Percentiles rank a stretch among this genome's conserved stretches.
These are phyloP conservation scores for Antitype chi DNA, from an alignment of 2,888 invertebrate genomes.

Conservation along the genomic window DNA sequence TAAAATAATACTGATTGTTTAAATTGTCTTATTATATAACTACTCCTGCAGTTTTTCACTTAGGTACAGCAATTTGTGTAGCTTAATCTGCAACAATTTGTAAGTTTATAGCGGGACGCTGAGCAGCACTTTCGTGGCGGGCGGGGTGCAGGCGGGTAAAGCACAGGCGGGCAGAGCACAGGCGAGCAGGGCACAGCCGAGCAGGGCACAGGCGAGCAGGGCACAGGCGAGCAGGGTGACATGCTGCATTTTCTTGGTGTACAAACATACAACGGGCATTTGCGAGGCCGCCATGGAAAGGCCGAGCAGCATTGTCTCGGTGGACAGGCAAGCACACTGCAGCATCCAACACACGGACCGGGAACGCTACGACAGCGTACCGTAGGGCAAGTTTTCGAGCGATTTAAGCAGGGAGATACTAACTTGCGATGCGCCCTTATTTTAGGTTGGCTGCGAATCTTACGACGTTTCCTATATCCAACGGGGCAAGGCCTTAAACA, in stretches of 20 bases:
- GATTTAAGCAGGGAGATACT: constrained; percentile 83
- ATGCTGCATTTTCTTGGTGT: constrained; percentile 65
- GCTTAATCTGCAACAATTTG: constrained; percentile 65
- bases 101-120: constrained; percentile 55
- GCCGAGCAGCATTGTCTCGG: constrained; percentile 74
- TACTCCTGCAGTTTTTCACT: constrained; percentile 34
- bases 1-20: constrained; percentile 30
- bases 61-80: constrained; percentile 66
- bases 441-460: constrained; percentile 77
- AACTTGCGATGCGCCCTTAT: constrained; percentile 78
- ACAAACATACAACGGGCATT: constrained; percentile 70
- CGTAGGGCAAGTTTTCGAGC: constrained; percentile 77
- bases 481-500: constrained; percentile 81
- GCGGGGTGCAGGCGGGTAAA: constrained; percentile 65
- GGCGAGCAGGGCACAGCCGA: constrained; percentile 68
- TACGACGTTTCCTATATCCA: constrained; percentile 76
- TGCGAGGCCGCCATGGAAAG: constrained; percentile 72
- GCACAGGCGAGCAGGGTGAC: constrained; percentile 27
- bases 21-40: constrained; percentile 23
- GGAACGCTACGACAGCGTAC: constrained; percentile 81
- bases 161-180: constrained; percentile 63
- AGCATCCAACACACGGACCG: constrained; percentile 73
- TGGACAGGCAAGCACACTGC: constrained; percentile 68
- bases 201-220: constrained; percentile 70
- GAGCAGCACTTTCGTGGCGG: constrained; percentile 47